Base-by-base conservation (phyloP, 2,797 vertebrate species). In the Esox lucius region DNA sequence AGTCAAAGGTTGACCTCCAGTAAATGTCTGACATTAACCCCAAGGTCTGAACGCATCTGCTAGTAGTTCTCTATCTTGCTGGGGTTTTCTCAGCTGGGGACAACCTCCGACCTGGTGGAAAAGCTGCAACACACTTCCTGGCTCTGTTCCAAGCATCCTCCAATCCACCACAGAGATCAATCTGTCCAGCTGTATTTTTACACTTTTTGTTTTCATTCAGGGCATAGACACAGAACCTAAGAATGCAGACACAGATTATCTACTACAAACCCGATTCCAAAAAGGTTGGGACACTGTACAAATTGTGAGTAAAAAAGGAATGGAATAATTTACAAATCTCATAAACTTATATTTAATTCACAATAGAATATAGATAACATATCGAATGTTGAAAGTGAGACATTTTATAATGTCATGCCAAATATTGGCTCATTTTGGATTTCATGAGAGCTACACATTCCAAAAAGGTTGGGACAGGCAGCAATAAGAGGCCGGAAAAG, bases 121-220 rank as follows among this genome's bases (percentile, higher is more conserved):
- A 68, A 77, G 65, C 74, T 59, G 2, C 53, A 83, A 19, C 69
- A 9, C 22, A 24, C 22, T 24, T 19, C 78, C 77, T n/a, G 9
- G 35, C 33, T 64, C 22, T 11, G 31, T 24, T 66, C 72, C 35
- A 24, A 19, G 24, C 74, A 83, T 85, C 82, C 84, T 86, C 42
- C 17, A 13, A 9, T 70, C 35, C 26, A 28, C 49, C 46, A 35
- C 12, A 68, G 26, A 24, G 31, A 15, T 19, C 22, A 5, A 22
- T 59, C n/a, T 59, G n/a, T 12, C 4, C 31, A 9, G 5, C 66
- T 68, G 35, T 22, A 46, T n/a, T 68, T 68, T 39, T 1, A 15
- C 65, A 22, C n/a, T 22, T 56, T 56, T 22, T 2, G 7, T n/a
- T 56, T 12, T 59, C n/a, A 59, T 5, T 59, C 53, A n/a, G 53